A percentile compares a stretch with the other conserved stretches of the same genome.
These are phyloP conservation scores for Rhinoderma darwinii DNA, from an alignment of 2,113 vertebrate species.

Conservation along the genomic window DNA sequence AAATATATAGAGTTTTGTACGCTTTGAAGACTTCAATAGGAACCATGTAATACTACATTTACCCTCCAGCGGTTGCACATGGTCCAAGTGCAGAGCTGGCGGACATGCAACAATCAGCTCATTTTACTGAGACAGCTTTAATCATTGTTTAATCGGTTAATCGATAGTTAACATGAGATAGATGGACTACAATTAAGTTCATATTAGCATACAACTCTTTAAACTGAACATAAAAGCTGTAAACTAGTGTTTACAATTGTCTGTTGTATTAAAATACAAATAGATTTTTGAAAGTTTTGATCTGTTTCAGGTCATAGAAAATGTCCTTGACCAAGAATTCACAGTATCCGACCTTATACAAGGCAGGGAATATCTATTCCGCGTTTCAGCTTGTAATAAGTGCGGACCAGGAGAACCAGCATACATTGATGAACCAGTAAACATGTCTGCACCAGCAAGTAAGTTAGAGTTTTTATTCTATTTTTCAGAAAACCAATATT, in stretches of 20 bases:
- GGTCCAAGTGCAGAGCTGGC: slow-evolving; percentile 68
- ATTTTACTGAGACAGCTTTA: not conserved
- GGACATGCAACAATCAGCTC: not conserved
- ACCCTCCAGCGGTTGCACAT: no score
- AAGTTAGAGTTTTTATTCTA: slow-evolving; percentile 65
- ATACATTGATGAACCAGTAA: slow-evolving; percentile 92
- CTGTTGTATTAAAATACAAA: not conserved
- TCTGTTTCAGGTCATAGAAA: slow-evolving; percentile 81
- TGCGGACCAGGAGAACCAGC: slow-evolving; percentile 95
- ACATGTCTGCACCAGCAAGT: slow-evolving; percentile 94
- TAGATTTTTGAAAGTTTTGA: not conserved
- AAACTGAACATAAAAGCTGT: no score
- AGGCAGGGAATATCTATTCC: slow-evolving; percentile 96
- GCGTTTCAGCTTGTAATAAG: slow-evolving; percentile 91
- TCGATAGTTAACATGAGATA: slow-evolving; percentile 68
- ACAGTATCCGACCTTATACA: slow-evolving; percentile 92
- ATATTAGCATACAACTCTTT: slow-evolving; percentile 68
- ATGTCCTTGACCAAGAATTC: slow-evolving; percentile 88
- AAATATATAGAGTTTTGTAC: no score
- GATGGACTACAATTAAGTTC: slow-evolving; percentile 2
- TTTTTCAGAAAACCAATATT: not conserved
- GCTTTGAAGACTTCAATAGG: no score
- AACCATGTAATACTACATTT: not conserved
- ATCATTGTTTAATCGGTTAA: not conserved
- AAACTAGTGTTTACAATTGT: not conserved